Evolutionary conservation across 2,888 invertebrate species (phyloP), one percentile per base, ranked within the genome.

Genomic region (Brenthis hecate): DNA sequence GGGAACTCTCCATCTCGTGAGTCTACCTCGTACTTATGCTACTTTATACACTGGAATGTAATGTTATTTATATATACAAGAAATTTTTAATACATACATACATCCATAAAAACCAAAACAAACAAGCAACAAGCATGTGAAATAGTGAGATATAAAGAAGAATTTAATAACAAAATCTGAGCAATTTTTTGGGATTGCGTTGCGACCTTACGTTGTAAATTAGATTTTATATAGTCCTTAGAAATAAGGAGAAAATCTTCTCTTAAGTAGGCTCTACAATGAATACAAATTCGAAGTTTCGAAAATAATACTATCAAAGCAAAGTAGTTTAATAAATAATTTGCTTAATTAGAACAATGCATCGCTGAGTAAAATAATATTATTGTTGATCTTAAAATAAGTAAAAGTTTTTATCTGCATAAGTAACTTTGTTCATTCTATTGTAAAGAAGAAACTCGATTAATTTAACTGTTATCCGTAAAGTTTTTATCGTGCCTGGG

Each of bases 381-480:
- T 43, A 43, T 66, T 66, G 65, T 69, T 72, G 72, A 72, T 73
- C 68, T 73, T 66, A 68, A 62, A 68, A 74, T 73, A 65, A 70
- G 76, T 67, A 70, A 69, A 76, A 77, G 70, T 77, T 78, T 76
- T 80, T 80, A 80, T 80, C 78, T 76, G 75, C 77, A 78, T 75
- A 74, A 61, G 51, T 61, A 61, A 77, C 76, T 78, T 77, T 72
- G 63, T 72, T 69, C 75, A 72, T 76, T 73, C 76, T 74, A 73
- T 75, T 74, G 75, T 74, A 71, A 74, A 65, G 74, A 75, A 77
- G 73, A 77, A 80, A 78, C 77, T 76, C 78, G 73, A 78, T 80
- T 79, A 74, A 78, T 78, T 79, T 78, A 79, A 80, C 76, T 77
- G 76, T 76, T 80, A 78, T 77, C 77, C 75, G 71, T 70, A 65